Conservation (phyloP, 1,140 invertebrate species). For the Sipha flava region DNA sequence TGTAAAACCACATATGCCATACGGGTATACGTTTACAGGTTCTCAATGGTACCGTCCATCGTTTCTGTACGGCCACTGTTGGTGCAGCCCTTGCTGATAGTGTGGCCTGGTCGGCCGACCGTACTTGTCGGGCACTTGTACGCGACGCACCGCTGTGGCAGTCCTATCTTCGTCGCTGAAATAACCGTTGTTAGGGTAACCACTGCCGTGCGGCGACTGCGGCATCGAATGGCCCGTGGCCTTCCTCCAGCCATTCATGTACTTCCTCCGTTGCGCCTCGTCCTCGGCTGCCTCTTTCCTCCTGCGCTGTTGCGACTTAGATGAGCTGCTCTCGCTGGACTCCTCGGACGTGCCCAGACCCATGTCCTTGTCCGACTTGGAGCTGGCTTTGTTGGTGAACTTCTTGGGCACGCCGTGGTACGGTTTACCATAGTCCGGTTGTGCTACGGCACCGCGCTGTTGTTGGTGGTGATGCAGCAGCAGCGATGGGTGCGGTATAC, state of each 20-base stretch:
- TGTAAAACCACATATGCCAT: too few species aligned
- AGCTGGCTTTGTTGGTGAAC: conserved; percentile 40
- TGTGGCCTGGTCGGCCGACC: background rate
- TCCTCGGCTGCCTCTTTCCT: conserved; percentile 46
- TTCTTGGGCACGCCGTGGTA: conserved; percentile 57
- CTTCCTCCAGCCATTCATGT: conserved; percentile 61
- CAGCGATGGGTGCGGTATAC: conserved; percentile 65
- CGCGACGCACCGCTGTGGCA: too few species aligned
- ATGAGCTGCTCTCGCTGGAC: conserved; percentile 63
- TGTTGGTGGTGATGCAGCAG: conserved; percentile 35
- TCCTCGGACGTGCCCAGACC: conserved; percentile 79
- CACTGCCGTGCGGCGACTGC: background rate
- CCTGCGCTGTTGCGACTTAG: conserved; percentile 52
- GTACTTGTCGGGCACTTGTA: background rate
- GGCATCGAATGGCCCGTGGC: conserved; percentile 40
- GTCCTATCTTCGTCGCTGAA: background rate
- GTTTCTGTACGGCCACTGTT: background rate
- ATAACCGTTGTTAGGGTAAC: background rate
- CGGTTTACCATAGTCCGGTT: conserved; percentile 60
- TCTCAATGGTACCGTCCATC: background rate
- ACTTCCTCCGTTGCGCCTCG: conserved; percentile 50
- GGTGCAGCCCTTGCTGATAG: background rate
- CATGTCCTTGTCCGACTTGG: conserved; percentile 65
- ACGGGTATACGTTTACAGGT: too few species aligned
- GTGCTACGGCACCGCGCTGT: conserved; percentile 53